Percentiles rank a stretch among this genome's conserved stretches.
These are phyloP conservation scores for Xestia ashworthii DNA, from an alignment of 2,888 invertebrate species.

Conservation along the genomic window DNA sequence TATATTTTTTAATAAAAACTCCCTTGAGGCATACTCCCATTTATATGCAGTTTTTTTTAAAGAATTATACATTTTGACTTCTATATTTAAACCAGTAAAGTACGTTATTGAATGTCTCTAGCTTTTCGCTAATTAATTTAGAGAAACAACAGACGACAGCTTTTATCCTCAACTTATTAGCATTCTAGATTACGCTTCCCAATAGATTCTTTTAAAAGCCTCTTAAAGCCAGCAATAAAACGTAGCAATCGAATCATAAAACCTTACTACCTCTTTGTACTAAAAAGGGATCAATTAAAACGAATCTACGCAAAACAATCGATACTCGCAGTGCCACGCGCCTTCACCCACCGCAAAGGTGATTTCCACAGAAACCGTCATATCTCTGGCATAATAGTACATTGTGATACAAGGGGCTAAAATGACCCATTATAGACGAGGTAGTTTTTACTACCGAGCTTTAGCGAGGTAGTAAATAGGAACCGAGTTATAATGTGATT, in stretches of 20 bases:
- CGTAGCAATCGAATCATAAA: slow-evolving; percentile 24
- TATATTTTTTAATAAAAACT: slow-evolving; percentile 35
- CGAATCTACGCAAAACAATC: slow-evolving; percentile 9
- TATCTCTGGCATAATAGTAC: neutral
- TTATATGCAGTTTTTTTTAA: neutral
- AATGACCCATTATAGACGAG: no score
- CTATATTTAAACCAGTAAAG: neutral
- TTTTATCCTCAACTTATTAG: slow-evolving; percentile 33
- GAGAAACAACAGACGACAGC: slow-evolving; percentile 28
- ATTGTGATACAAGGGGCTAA: no score
- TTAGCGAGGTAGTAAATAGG: no score
- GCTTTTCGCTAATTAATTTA: slow-evolving; percentile 8
- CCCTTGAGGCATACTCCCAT: neutral
- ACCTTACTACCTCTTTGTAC: slow-evolving; percentile 9
- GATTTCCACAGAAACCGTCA: neutral
- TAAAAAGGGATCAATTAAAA: slow-evolving; percentile 47
- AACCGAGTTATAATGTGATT: no score
- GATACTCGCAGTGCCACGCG: neutral
- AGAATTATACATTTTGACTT: neutral
- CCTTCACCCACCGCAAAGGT: neutral
- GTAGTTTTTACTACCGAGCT: no score
- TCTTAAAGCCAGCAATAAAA: slow-evolving; percentile 35
- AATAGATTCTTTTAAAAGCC: slow-evolving; percentile 33
- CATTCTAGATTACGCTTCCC: slow-evolving; percentile 41
- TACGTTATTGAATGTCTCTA: slow-evolving; percentile 8